These are phyloP conservation scores for Zophobas atratus DNA, from an alignment of 1,140 invertebrate genomes.

Conservation along the genomic window DNA sequence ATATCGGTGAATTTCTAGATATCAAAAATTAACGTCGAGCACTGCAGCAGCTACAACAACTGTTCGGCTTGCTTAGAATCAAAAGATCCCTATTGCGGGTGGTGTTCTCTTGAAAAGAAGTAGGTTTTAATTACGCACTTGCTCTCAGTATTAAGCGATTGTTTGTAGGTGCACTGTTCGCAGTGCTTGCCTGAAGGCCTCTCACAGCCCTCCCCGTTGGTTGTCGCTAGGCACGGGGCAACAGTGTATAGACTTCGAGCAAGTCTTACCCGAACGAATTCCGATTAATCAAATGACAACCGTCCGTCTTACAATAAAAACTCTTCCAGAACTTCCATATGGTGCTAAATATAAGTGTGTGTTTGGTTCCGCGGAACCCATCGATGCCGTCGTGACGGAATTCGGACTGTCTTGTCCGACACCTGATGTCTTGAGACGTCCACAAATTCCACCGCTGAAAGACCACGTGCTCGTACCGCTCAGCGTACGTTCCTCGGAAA, in stretches of 20 bases:
- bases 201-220: constrained; percentile 91
- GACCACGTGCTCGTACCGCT: constrained; percentile 94
- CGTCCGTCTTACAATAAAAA: constrained; percentile 90
- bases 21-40: constrained; percentile 92
- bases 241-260: constrained; percentile 97
- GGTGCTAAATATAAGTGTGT: constrained; percentile 96
- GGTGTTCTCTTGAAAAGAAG: constrained; percentile 97
- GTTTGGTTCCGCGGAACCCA: constrained; percentile 88
- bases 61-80: constrained; percentile 93
- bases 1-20: constrained; percentile 73
- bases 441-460: constrained; percentile 82
- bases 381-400: constrained; percentile 86
- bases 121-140: constrained; percentile 65
- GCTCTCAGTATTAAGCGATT: constrained; percentile 46
- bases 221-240: constrained; percentile 91
- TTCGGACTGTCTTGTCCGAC: constrained; percentile 89
- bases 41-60: constrained; percentile 90
- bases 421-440: constrained; percentile 83
- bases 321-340: constrained; percentile 88
- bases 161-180: constrained; percentile 85
- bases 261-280: constrained; percentile 90
- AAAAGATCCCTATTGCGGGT: constrained; percentile 97
- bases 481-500: constrained; percentile 94
- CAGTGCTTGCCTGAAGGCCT: constrained; percentile 91
- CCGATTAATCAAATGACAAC: constrained; percentile 88